Evolutionary conservation across 2,113 vertebrate genomes (phyloP), one percentile per base, ranked within the genome.

Genomic region (Macrotus californicus): DNA sequence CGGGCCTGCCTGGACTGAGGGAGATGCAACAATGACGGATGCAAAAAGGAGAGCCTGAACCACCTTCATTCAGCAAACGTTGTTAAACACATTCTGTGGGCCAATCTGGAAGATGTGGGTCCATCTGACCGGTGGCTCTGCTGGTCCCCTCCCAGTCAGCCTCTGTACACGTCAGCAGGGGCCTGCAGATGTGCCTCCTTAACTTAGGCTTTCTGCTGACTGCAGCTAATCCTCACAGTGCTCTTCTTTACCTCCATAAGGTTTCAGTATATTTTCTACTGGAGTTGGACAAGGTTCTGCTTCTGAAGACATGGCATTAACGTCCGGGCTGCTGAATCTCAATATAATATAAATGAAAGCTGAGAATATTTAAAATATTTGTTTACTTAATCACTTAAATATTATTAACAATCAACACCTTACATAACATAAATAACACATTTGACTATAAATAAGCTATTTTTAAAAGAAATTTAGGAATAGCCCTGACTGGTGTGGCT

Each of bases 151-250:
- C 64, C 77, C 95, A 89, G 61, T 80, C 87, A 90, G 93, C 85
- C 95, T 91, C 80, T n/a, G n/a, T n/a, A 80, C 26, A 43, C 56
- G 54, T 93, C 97, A 29, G 41, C 7, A 85, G 91, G 16, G 9
- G 36, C 31, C 95, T 90, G 12, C 36, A 81, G 93, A 56, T 82
- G 36, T 48, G 89, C 52, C 31, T 7, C 46, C 97, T 96, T 89
- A 61, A 54, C 84, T 75, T 43, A 31, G 29, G 31, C 88, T 76
- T 76, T 94, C 80, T 80, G 21, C 83, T 97, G 2, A 0, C 88
- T 97, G 75, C 93, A 79, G 31, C 81, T 64, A 85, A 75, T 83
- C 94, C 48, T 70, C 84, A 15, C 0, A 39, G 52, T n/a, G 66
- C 50, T 79, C 76, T 52, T n/a, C n/a, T n/a, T n/a, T n/a, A n/a